Evolutionary conservation across 2,797 vertebrate genomes (phyloP).

Genomic region (Gastrophryne carolinensis): DNA sequence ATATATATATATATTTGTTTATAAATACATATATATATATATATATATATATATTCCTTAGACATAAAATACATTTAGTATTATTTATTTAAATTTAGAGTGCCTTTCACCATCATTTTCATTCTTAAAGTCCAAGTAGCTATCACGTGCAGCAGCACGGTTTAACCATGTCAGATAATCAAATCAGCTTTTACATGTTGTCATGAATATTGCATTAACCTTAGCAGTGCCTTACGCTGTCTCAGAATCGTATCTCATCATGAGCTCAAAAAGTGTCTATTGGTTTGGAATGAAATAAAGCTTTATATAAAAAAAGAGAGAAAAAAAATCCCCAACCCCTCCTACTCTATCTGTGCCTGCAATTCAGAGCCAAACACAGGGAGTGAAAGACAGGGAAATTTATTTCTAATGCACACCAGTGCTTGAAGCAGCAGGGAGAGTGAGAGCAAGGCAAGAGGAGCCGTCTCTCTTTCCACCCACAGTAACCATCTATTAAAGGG

Average conservation of each 20-base stretch:
- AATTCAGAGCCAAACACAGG: conserved; percentile 68
- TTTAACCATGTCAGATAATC: background rate
- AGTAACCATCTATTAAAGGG: conserved; percentile 52
- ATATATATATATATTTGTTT: too few relatives aligned
- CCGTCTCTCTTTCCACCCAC: conserved; percentile 56
- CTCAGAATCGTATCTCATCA: conserved; percentile 16
- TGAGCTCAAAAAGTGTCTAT: conserved; percentile 2
- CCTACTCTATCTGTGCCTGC: conserved; percentile 71
- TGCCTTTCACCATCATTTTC: too few relatives aligned
- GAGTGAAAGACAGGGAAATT: conserved; percentile 73
- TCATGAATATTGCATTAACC: conserved; percentile 27
- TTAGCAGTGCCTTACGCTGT: conserved; percentile 18
- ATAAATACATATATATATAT: too few relatives aligned
- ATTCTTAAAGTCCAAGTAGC: background rate
- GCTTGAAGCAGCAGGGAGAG: conserved; percentile 67
- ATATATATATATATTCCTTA: too few relatives aligned
- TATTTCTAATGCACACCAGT: conserved; percentile 74
- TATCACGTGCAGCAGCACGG: background rate
- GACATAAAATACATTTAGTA: too few relatives aligned
- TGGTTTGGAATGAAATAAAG: conserved; percentile 34
- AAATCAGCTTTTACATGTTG: background rate
- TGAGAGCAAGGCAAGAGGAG: conserved; percentile 56
- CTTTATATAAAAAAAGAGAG: conserved; percentile 30
- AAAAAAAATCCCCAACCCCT: conserved; percentile 74
- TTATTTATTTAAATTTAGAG: too few relatives aligned